These are phyloP conservation scores for Odontocolon sp. DNA, from an alignment of 2,888 invertebrate species.

Conservation along the genomic window DNA sequence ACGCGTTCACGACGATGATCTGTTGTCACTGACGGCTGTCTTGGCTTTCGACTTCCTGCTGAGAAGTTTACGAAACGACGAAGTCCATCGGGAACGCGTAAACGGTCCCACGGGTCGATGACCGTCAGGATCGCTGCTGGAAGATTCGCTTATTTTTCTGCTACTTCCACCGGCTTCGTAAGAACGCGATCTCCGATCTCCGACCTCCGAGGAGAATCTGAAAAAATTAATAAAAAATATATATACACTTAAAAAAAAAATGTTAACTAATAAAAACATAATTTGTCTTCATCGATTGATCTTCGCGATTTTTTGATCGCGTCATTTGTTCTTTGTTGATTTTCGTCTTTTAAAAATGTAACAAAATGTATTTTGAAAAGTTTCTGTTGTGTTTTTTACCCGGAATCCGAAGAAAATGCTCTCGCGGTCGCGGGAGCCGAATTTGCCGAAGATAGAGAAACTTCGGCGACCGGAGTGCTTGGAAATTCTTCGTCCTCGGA, in stretches of 20 bases:
- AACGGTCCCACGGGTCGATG: constrained; percentile 76
- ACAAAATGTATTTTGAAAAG: not conserved
- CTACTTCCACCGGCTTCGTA: constrained; percentile 74
- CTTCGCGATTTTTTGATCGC: too few relatives aligned
- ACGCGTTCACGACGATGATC: constrained; percentile 52
- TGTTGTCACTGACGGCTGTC: constrained; percentile 62
- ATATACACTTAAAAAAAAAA: too few relatives aligned
- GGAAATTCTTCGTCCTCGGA: constrained; percentile 79
- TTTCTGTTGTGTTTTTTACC: constrained; percentile 64
- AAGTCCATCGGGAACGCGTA: constrained; percentile 84
- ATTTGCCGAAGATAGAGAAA: constrained; percentile 75
- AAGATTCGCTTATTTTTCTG: constrained; percentile 75
- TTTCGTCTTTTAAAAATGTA: too few relatives aligned
- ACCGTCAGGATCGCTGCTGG: constrained; percentile 66
- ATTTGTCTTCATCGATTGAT: too few relatives aligned
- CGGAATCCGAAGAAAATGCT: constrained; percentile 79
- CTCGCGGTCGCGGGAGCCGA: constrained; percentile 75
- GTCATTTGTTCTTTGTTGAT: too few relatives aligned
- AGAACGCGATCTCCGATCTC: constrained; percentile 78
- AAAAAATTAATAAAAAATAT: constrained; percentile 6
- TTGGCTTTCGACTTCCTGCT: constrained; percentile 75
- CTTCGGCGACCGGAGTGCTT: constrained; percentile 82
- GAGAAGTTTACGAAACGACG: constrained; percentile 83
- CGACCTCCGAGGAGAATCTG: constrained; percentile 79
- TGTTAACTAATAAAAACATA: too few relatives aligned